These are phyloP conservation scores for Thalassaphorura encarpata DNA, from an alignment of 1,140 invertebrate species.

Conservation along the genomic window DNA sequence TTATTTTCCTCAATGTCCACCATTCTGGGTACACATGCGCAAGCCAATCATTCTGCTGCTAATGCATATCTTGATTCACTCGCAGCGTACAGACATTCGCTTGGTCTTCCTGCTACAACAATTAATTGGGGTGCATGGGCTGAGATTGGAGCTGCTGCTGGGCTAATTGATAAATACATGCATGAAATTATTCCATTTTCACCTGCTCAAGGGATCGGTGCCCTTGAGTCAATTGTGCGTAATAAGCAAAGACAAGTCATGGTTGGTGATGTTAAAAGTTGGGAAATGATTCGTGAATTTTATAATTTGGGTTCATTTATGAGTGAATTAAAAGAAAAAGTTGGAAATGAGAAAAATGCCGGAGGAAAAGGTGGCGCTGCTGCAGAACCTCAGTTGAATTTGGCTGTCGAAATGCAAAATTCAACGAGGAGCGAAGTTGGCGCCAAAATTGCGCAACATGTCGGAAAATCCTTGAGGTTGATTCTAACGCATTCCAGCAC, in stretches of 20 bases:
- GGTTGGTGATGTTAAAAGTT: neutral
- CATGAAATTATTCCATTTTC: neutral
- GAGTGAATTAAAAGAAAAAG: neutral
- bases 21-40: neutral
- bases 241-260: neutral
- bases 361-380: neutral
- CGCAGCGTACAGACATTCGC: neutral
- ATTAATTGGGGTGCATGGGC: slow-evolving; percentile 15
- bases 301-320: neutral
- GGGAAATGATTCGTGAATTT: neutral
- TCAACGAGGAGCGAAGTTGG: neutral
- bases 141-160: neutral
- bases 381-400: neutral
- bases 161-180: neutral
- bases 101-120: neutral
- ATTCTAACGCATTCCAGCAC: neutral
- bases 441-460: neutral
- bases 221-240: neutral
- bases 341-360: neutral
- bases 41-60: slow-evolving; percentile 5
- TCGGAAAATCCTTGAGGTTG: neutral
- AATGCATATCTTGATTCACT: slow-evolving; percentile 12
- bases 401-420: no score
- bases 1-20: slow-evolving; percentile 7
- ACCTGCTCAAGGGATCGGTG: neutral